Conservation (phyloP, 2,888 invertebrate genomes). For the Hypercompe scribonia region DNA sequence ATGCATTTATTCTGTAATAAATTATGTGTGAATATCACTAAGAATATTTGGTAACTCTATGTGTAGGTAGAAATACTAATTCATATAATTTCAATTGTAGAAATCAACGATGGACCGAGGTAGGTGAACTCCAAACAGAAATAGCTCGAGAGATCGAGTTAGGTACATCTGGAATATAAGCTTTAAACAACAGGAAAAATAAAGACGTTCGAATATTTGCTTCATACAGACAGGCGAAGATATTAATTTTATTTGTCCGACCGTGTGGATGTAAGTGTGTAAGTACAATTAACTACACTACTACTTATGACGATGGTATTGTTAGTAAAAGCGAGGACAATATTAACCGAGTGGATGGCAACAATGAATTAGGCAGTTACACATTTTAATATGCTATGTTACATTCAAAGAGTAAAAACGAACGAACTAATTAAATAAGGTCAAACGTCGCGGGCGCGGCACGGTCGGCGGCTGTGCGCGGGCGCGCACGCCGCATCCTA, state of each 20-base stretch:
- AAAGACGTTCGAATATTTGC: constrained; percentile 26
- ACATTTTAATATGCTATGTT: constrained; percentile 82
- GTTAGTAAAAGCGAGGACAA: constrained; percentile 34
- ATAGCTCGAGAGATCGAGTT: constrained; percentile 71
- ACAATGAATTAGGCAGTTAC: constrained; percentile 79
- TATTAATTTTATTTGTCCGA: constrained; percentile 16
- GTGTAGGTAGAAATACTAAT: constrained; percentile 33
- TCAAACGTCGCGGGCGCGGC: constrained; percentile 76
- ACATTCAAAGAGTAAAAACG: constrained; percentile 84
- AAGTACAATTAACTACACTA: constrained; percentile 14
- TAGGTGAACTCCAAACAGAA: constrained; percentile 78
- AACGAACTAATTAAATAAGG: constrained; percentile 86
- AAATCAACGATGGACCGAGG: constrained; percentile 70
- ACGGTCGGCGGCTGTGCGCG: constrained; percentile 49
- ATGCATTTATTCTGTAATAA: not conserved
- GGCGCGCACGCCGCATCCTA: constrained; percentile 56
- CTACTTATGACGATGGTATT: constrained; percentile 19
- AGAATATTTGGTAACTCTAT: not conserved
- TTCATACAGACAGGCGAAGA: constrained; percentile 16
- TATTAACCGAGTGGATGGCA: constrained; percentile 72
- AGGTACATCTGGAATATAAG: constrained; percentile 60
- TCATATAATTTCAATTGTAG: constrained; percentile 61
- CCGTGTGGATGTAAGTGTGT: constrained; percentile 8
- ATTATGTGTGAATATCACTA: not conserved
- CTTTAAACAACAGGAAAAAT: constrained; percentile 54